Evolutionary conservation across 2,113 vertebrate species (phyloP).

Genomic region (Cranoglanis bouderius): DNA sequence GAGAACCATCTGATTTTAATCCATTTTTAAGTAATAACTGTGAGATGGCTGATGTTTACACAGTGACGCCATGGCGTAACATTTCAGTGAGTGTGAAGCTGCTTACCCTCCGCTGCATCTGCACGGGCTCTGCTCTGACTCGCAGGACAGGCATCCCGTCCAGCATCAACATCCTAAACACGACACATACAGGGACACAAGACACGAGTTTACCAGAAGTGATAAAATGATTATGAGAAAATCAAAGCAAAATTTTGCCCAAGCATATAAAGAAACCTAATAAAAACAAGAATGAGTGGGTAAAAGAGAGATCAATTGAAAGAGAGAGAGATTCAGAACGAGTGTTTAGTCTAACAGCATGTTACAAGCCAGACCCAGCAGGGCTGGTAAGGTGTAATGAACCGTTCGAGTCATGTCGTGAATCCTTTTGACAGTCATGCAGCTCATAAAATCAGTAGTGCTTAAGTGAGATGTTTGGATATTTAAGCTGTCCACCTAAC

Average conservation of each 20-base stretch:
- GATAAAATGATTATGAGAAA: neutral
- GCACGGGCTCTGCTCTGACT: conserved; percentile 86
- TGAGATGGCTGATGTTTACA: neutral
- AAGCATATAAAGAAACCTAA: neutral
- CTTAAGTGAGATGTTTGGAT: neutral
- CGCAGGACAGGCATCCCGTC: conserved; percentile 89
- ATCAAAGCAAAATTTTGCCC: neutral
- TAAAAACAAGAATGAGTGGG: neutral
- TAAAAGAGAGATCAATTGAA: neutral
- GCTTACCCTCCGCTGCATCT: conserved; percentile 85
- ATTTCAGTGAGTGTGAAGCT: neutral
- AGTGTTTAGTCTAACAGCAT: conserved; percentile 20
- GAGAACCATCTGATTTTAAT: neutral
- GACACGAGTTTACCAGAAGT: neutral
- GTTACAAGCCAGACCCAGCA: conserved; percentile 10
- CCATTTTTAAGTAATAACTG: neutral
- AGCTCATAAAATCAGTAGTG: conserved; percentile 5
- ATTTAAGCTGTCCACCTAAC: neutral
- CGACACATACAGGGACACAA: conserved; percentile 33
- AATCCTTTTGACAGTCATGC: conserved; percentile 19
- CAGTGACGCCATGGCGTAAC: neutral
- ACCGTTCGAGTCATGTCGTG: neutral
- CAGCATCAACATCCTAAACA: conserved; percentile 90
- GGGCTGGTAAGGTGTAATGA: conserved; percentile 5
- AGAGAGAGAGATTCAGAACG: neutral